A percentile compares a stretch with the other conserved stretches of the same genome.
These are phyloP conservation scores for Tenualosa ilisha DNA, from an alignment of 2,797 vertebrate genomes.

Conservation along the genomic window DNA sequence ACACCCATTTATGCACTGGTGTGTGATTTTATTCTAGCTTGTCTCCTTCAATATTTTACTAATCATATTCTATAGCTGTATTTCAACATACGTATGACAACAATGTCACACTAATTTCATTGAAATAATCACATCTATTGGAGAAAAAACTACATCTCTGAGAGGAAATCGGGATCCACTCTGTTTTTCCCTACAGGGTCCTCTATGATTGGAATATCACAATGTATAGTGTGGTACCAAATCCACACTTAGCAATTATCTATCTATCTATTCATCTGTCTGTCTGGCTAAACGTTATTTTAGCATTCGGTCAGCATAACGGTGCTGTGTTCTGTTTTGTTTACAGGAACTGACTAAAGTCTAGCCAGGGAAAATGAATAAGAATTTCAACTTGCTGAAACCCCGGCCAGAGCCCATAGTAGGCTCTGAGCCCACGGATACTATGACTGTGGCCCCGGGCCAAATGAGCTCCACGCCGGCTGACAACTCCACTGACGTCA, in stretches of 20 bases:
- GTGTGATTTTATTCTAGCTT: background rate
- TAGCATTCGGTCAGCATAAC: background rate
- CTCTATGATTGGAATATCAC: too few relatives aligned
- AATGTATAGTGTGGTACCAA: too few relatives aligned
- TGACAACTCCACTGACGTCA: slow-evolving; percentile 85
- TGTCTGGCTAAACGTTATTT: too few relatives aligned
- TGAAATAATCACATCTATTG: too few relatives aligned
- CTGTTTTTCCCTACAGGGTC: too few relatives aligned
- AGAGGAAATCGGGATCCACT: too few relatives aligned
- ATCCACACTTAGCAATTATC: too few relatives aligned
- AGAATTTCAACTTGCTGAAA: slow-evolving; percentile 75
- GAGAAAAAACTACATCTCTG: too few relatives aligned
- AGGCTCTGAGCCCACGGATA: slow-evolving; percentile 70
- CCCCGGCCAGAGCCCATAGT: slow-evolving; percentile 75
- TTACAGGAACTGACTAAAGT: background rate
- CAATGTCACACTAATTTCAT: too few relatives aligned
- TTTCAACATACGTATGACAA: too few relatives aligned
- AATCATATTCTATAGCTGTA: too few relatives aligned
- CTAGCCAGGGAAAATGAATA: slow-evolving; percentile 55
- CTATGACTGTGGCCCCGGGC: slow-evolving; percentile 67
- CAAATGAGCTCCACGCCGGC: slow-evolving; percentile 59
- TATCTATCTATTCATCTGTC: too few relatives aligned
- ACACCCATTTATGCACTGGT: background rate
- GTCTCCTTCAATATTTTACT: background rate
- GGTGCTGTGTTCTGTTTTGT: background rate